A percentile compares a stretch with the other conserved stretches of the same genome.
These are phyloP conservation scores for Lycophotia porphyrea DNA, from an alignment of 2,888 invertebrate genomes.

Conservation along the genomic window DNA sequence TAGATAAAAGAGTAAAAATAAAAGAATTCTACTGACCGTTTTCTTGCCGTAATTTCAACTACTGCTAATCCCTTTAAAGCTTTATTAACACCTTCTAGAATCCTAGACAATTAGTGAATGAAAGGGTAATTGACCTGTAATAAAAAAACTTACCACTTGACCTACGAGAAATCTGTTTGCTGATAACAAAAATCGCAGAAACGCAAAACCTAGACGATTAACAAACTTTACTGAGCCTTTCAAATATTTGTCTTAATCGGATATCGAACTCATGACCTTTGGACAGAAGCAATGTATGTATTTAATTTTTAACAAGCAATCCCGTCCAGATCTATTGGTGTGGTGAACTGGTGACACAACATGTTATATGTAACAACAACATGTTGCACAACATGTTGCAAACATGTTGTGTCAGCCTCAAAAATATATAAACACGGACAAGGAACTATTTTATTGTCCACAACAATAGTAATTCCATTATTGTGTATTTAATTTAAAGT, in stretches of 20 bases:
- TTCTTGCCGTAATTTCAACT: neutral
- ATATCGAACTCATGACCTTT: constrained; percentile 18
- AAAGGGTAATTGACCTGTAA: neutral
- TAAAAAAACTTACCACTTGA: neutral
- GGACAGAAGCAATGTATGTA: neutral
- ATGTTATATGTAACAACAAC: too few species aligned
- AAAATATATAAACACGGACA: too few species aligned
- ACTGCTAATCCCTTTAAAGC: neutral
- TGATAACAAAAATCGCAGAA: constrained; percentile 13
- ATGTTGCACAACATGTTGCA: too few species aligned
- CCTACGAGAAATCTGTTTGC: neutral
- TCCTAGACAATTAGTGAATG: neutral
- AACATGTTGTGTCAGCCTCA: too few species aligned
- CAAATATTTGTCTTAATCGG: constrained; percentile 30
- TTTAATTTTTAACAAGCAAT: neutral
- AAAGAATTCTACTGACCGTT: neutral
- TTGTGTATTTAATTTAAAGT: too few species aligned
- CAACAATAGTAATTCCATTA: too few species aligned
- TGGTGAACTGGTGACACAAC: neutral
- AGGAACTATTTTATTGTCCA: too few species aligned
- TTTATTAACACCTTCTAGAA: neutral
- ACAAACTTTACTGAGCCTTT: constrained; percentile 29
- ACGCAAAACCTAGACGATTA: constrained; percentile 21
- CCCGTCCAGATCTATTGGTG: neutral
- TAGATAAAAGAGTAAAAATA: too few species aligned